Base-by-base conservation (phyloP, 2,113 vertebrate species). In the Pao palembangensis region DNA sequence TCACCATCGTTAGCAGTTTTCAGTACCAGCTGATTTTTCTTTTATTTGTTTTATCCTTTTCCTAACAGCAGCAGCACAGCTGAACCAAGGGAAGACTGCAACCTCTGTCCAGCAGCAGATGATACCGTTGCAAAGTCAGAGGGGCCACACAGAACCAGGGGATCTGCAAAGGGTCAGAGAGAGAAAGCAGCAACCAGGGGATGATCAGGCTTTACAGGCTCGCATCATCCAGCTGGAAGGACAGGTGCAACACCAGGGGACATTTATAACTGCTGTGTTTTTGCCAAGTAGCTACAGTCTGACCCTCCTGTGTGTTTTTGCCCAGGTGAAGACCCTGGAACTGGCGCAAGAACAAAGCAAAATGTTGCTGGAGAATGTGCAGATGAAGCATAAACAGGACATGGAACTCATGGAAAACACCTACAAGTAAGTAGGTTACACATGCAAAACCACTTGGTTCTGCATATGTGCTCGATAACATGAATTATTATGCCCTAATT, bases 291-390 rank as follows among this genome's bases (percentile, higher is more conserved):
- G 11, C 17, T 15, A 7, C 19, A 10, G 4, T 3, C 15, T 73
- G 13, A 68, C 54, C 4, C 6, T 4, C 14, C 10, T 43, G 2
- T 19, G 6, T 73, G 18, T 79, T 34, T 7, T 48, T 55, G 43
- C 71, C 21, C 66, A 97, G 94, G 88, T 94, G 19, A 91, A 79
- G 65, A 91, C 72, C 1, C 75, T 94, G 73, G 90, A 94, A 76
- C 81, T 94, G 64, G 93, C 95, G 72, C 84, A 78, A 66, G 85
- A 86, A 2, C 92, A 95, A 75, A 90, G 90, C 46, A 85, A 79
- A 21, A 75, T 89, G 56, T 64, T 96, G 60, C 72, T 95, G 25
- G 91, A 93, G 55, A 93, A 78, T 13, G 53, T 93, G 41, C 92
- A 93, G 64, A 87, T 91, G 79, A 78, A 75, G 28, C 91, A 96